Percentiles rank a stretch among this genome's conserved stretches.
Conservation (phyloP, 2,113 vertebrate species). For the Sterna hirundo region DNA sequence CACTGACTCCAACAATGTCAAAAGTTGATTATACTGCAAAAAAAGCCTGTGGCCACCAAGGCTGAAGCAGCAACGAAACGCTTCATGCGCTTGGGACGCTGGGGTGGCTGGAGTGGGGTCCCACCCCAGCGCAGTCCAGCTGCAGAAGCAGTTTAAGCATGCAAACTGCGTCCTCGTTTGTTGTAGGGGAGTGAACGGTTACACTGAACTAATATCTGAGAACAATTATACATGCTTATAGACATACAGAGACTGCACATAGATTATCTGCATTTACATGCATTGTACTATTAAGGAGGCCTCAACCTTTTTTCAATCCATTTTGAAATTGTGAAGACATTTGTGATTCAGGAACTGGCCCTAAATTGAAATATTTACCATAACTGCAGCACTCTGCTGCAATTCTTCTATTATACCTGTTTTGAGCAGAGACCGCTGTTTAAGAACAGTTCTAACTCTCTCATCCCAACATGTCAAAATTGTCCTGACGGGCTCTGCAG, state of each 20-base stretch:
- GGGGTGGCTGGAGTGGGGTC: background rate
- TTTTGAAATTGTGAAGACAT: background rate
- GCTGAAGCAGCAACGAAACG: background rate
- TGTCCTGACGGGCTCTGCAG: background rate
- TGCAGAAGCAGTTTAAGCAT: background rate
- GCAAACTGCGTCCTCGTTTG: background rate
- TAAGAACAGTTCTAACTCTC: background rate
- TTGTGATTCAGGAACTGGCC: background rate
- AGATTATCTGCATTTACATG: background rate
- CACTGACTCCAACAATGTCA: background rate
- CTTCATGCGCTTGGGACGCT: rapidly evolving
- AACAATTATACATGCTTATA: background rate
- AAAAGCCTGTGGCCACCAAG: background rate
- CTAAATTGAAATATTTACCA: background rate
- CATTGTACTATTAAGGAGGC: background rate
- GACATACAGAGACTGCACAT: background rate
- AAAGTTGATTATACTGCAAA: background rate
- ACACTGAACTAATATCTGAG: background rate
- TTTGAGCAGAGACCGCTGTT: background rate
- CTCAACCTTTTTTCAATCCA: background rate
- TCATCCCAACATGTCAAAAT: background rate
- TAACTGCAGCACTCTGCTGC: background rate
- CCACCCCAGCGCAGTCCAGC: background rate
- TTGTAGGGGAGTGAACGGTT: background rate
- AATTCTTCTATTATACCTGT: background rate